These are phyloP conservation scores for Psylliodes chrysocephalus DNA, from an alignment of 2,888 invertebrate species.

Conservation along the genomic window DNA sequence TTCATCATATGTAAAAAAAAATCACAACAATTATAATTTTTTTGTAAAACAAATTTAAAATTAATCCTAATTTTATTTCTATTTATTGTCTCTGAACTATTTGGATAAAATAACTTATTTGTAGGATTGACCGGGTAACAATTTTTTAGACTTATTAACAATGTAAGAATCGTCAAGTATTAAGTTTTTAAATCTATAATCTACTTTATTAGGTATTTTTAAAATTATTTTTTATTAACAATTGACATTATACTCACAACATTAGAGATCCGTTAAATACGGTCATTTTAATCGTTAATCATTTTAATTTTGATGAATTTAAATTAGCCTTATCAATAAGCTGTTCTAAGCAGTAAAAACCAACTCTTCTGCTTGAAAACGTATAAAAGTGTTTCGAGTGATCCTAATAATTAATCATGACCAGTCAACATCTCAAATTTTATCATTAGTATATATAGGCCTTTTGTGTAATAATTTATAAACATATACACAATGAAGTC, in stretches of 20 bases:
- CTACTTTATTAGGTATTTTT: background rate
- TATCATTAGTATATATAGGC: constrained; percentile 28
- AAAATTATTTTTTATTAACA: background rate
- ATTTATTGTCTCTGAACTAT: background rate
- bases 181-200: background rate
- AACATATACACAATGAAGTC: constrained; percentile 20
- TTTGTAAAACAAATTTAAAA: background rate
- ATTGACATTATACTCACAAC: constrained; percentile 1
- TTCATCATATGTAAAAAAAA: constrained; percentile 11
- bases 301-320: constrained; percentile 16
- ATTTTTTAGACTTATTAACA: too few species aligned
- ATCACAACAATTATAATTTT: background rate
- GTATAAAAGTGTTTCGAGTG: constrained; percentile 3
- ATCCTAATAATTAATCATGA: constrained; percentile 17
- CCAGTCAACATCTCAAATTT: constrained; percentile 25
- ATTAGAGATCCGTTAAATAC: background rate
- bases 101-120: background rate
- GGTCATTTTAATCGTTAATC: background rate
- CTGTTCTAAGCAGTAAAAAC: constrained; percentile 10
- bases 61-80: background rate
- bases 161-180: too few species aligned
- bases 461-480: constrained; percentile 28
- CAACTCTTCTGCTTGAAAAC: constrained; percentile 6
- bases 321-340: constrained; percentile 15
- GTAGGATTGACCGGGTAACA: too few species aligned